A percentile compares a stretch with the other conserved stretches of the same genome.
Conservation (phyloP, 1,140 invertebrate genomes). For the Carcinoscorpius rotundicauda region DNA sequence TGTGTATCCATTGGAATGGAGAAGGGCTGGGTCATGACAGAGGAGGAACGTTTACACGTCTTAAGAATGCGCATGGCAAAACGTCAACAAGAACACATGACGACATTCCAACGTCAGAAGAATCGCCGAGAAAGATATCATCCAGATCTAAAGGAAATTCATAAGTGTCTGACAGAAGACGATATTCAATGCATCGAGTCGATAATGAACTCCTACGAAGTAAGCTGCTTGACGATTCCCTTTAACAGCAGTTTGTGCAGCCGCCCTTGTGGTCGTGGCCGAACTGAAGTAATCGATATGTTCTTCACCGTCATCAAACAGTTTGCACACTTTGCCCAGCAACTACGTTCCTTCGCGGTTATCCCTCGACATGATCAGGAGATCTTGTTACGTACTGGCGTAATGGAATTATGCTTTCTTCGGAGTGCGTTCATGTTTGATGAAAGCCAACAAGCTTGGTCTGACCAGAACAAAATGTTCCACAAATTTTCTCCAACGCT, state of each 20-base stretch:
- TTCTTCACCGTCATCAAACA: conserved; percentile 30
- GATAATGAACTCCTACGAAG: conserved; percentile 21
- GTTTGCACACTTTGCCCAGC: conserved; percentile 29
- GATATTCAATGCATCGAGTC: conserved; percentile 20
- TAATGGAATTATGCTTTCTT: conserved; percentile 42
- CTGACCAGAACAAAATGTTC: conserved; percentile 13
- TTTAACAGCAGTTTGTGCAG: conserved; percentile 10
- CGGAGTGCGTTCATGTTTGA: conserved; percentile 31
- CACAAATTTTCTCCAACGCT: conserved; percentile 14
- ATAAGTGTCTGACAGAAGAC: conserved; percentile 16
- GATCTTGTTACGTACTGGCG: conserved; percentile 37
- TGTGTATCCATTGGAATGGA: conserved; percentile 38
- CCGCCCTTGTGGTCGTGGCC: background rate
- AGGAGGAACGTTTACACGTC: conserved; percentile 32
- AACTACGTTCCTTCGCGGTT: conserved; percentile 32
- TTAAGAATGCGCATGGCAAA: conserved; percentile 29
- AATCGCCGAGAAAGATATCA: conserved; percentile 7
- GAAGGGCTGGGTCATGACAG: conserved; percentile 38
- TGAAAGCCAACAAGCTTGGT: conserved; percentile 25
- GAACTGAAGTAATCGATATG: conserved; percentile 28
- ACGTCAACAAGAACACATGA: conserved; percentile 9
- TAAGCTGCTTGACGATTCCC: conserved; percentile 20
- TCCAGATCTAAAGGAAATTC: conserved; percentile 18
- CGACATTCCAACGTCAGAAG: background rate
- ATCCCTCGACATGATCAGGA: conserved; percentile 37